Conservation (phyloP, 2,113 vertebrate species). For the Centrocercus urophasianus region DNA sequence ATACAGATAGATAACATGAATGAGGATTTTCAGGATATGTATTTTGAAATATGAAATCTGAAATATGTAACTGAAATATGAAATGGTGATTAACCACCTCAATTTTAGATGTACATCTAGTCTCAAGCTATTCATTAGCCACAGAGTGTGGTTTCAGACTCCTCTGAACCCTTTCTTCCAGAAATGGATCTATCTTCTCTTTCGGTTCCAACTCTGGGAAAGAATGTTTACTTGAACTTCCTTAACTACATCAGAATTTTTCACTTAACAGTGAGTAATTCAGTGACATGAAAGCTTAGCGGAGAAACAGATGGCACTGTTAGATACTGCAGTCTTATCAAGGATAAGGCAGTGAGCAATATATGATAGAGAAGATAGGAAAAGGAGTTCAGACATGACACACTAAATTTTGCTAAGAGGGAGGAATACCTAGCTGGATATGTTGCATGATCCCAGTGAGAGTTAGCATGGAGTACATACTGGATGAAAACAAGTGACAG, state of each 20-base stretch:
- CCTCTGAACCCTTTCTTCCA: neutral
- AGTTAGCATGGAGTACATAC: neutral
- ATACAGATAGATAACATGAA: neutral
- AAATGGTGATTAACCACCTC: neutral
- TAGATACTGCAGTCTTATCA: neutral
- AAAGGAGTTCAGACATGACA: neutral
- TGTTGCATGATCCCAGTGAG: neutral
- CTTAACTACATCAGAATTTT: neutral
- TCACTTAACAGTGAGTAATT: neutral
- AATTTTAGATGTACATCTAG: neutral
- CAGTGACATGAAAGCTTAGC: neutral
- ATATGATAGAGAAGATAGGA: neutral
- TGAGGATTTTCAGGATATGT: neutral
- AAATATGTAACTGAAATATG: neutral
- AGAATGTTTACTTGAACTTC: neutral
- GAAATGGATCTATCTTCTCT: neutral
- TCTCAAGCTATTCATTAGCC: neutral
- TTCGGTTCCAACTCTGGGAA: neutral
- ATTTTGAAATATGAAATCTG: neutral
- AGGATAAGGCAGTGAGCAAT: neutral
- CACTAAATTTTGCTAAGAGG: neutral
- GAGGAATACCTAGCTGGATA: neutral
- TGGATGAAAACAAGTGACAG: neutral
- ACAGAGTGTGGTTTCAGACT: neutral
- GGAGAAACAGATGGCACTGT: neutral